Evolutionary conservation across 2,797 vertebrate species (phyloP).

Genomic region (Crenichthys baileyi): DNA sequence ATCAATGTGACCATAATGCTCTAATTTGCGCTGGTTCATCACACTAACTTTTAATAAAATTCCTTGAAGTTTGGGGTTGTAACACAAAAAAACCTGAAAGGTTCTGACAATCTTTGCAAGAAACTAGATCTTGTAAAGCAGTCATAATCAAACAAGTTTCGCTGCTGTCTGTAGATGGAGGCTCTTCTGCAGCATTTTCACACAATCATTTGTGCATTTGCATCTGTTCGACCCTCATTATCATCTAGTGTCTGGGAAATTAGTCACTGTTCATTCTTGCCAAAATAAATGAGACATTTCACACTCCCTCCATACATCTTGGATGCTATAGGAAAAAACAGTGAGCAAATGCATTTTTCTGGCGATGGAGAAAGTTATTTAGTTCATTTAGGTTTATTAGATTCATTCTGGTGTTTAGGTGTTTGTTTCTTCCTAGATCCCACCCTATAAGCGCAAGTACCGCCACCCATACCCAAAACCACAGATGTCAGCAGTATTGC

Average conservation of each 20-base stretch:
- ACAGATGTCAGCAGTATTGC: too few species aligned
- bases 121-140: neutral
- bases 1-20: neutral
- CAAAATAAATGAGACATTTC: conserved; percentile 2
- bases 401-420: too few species aligned
- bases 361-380: neutral
- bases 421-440: too few species aligned
- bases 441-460: too few species aligned
- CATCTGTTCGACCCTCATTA: neutral
- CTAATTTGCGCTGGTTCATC: neutral
- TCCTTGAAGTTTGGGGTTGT: neutral
- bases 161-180: neutral
- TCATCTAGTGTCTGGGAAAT: neutral
- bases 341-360: neutral
- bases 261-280: neutral
- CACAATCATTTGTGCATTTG: neutral
- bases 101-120: neutral
- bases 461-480: too few species aligned
- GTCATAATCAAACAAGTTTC: neutral
- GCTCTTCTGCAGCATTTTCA: neutral
- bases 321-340: too few species aligned
- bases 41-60: neutral
- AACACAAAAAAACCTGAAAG: neutral
- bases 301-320: neutral
- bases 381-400: too few species aligned